Percentiles rank a stretch among this genome's conserved stretches.
These are phyloP conservation scores for Micronisus gabar DNA, from an alignment of 2,113 vertebrate genomes.

Conservation along the genomic window DNA sequence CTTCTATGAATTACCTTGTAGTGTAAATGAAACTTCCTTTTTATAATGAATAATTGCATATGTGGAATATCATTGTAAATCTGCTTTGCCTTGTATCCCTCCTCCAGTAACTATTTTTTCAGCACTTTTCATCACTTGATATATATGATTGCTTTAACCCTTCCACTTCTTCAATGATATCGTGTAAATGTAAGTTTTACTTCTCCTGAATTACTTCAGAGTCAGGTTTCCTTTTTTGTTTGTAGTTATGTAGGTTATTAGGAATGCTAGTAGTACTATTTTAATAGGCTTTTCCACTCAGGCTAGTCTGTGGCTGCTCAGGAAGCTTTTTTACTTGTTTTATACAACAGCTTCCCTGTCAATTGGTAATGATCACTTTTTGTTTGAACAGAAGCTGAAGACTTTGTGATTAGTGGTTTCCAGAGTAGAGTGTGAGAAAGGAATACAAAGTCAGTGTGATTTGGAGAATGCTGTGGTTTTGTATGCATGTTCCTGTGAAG, in stretches of 20 bases:
- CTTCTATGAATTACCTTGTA: not conserved
- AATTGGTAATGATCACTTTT: not conserved
- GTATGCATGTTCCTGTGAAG: not conserved
- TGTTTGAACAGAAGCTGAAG: not conserved
- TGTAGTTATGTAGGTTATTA: not conserved
- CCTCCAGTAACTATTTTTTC: not conserved
- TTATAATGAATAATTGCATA: not conserved
- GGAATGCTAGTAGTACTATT: not conserved
- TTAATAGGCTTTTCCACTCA: not conserved
- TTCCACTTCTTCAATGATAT: not conserved
- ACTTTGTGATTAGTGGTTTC: not conserved
- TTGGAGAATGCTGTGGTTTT: not conserved
- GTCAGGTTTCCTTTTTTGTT: not conserved
- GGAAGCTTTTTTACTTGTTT: not conserved
- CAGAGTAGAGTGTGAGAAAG: not conserved
- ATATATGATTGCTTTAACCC: not conserved
- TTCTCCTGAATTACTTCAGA: not conserved
- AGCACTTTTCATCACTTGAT: not conserved
- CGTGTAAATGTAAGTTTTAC: not conserved
- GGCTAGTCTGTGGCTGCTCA: not conserved
- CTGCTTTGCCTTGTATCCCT: not conserved
- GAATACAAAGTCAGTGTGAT: not conserved
- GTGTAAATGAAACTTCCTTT: not conserved
- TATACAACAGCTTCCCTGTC: not conserved
- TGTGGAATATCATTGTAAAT: not conserved